These are phyloP conservation scores for Atta cephalotes DNA, from an alignment of 1,140 invertebrate genomes.

Conservation along the genomic window DNA sequence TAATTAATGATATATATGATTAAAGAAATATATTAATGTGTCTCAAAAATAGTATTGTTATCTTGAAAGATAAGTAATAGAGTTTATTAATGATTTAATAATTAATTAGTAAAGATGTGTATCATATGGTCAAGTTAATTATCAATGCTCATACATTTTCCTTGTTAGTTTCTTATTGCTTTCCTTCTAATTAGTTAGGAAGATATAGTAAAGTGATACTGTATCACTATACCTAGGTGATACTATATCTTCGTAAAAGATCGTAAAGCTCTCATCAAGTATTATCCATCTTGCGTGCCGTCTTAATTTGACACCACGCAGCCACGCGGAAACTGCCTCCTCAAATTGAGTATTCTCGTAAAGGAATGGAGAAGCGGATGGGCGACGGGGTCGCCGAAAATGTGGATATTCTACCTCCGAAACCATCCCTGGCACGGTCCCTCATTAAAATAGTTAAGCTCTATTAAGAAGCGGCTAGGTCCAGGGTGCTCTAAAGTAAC, in stretches of 20 bases:
- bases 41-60: neutral
- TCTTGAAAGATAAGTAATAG: neutral
- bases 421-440: constrained; percentile 67
- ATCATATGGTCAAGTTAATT: neutral
- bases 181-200: constrained; percentile 16
- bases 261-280: constrained; percentile 26
- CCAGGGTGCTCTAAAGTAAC: constrained; percentile 65
- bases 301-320: constrained; percentile 64
- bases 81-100: neutral
- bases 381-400: constrained; percentile 52
- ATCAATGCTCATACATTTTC: neutral
- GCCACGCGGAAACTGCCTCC: constrained; percentile 1
- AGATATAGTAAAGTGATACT: constrained; percentile 23
- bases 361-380: constrained; percentile 49
- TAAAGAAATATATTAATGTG: neutral
- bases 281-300: constrained; percentile 43
- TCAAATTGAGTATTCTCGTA: constrained; percentile 61
- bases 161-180: neutral
- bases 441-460: constrained; percentile 81
- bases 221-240: neutral
- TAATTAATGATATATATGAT: neutral
- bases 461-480: constrained; percentile 75
- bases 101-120: neutral
- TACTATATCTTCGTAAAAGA: constrained; percentile 23
- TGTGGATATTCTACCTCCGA: constrained; percentile 57